Evolutionary conservation across 2,888 invertebrate genomes (phyloP).

Genomic region (Tricholauxania praeusta): DNA sequence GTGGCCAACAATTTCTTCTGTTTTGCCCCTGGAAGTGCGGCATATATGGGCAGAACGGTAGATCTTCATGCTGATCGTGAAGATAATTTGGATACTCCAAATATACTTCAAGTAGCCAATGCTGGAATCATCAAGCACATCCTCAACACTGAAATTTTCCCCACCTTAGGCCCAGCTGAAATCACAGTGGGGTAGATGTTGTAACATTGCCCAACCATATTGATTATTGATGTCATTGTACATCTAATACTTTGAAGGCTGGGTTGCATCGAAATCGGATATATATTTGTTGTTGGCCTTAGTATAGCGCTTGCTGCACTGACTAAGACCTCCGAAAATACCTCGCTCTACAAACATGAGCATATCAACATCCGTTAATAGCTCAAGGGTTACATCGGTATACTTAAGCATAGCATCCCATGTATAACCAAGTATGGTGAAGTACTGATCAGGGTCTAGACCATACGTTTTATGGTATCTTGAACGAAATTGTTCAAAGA

Average conservation of each 20-base stretch:
- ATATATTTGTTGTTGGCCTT: not conserved
- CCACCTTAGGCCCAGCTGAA: slow-evolving; percentile 55
- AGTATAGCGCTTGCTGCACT: not conserved
- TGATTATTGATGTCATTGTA: slow-evolving; percentile 61
- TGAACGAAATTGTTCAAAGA: slow-evolving; percentile 27
- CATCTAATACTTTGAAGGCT: slow-evolving; percentile 48
- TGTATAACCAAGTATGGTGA: too few relatives aligned
- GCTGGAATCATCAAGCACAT: slow-evolving; percentile 40
- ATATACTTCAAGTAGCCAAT: slow-evolving; percentile 51
- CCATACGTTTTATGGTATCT: slow-evolving; percentile 14
- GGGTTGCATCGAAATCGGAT: not conserved
- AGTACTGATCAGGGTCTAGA: not conserved
- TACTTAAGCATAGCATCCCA: slow-evolving; percentile 4
- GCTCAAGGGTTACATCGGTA: not conserved
- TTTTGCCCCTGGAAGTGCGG: not conserved
- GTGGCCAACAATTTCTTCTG: slow-evolving; percentile 47
- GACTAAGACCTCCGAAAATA: not conserved
- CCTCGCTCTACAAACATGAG: not conserved
- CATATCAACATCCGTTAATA: not conserved
- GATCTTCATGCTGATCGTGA: slow-evolving; percentile 13
- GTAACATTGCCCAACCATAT: slow-evolving; percentile 60
- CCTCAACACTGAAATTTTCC: slow-evolving; percentile 36
- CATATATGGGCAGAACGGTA: slow-evolving; percentile 31
- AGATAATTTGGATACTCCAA: slow-evolving; percentile 24
- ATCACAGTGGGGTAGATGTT: slow-evolving; percentile 51